Evolutionary conservation across 2,113 vertebrate genomes (phyloP).

Genomic region (Coturnix japonica): DNA sequence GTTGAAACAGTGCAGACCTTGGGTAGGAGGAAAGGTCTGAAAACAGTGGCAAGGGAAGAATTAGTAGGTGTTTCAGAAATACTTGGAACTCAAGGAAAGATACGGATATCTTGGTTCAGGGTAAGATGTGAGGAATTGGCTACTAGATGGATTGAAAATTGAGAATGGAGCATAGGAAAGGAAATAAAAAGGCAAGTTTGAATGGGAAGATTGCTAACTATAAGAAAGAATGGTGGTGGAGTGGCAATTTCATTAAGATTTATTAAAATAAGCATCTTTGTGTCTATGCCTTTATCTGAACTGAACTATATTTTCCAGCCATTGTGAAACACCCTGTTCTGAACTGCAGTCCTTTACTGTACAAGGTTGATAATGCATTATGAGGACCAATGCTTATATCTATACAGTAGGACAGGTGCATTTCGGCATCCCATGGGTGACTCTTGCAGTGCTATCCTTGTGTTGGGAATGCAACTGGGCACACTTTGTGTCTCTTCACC

Average conservation of each 20-base stretch:
- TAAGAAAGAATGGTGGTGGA: neutral
- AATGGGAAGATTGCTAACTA: neutral
- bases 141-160: neutral
- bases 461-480: neutral
- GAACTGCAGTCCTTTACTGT: rapidly evolving
- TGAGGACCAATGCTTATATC: neutral
- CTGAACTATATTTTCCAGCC: neutral
- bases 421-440: neutral
- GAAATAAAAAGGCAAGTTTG: neutral
- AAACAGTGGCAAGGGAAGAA: conserved; percentile 33
- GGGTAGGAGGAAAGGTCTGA: conserved; percentile 46
- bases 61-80: conserved; percentile 43
- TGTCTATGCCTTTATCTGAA: neutral
- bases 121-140: neutral
- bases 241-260: neutral
- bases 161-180: neutral
- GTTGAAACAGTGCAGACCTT: conserved; percentile 34
- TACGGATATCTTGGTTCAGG: neutral
- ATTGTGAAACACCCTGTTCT: neutral
- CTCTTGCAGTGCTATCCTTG: neutral
- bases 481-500: neutral
- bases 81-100: conserved; percentile 18
- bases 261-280: neutral
- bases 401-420: neutral
- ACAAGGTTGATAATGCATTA: neutral